Evolutionary conservation across 2,113 vertebrate genomes (phyloP).

Genomic region (Pteropus alecto): DNA sequence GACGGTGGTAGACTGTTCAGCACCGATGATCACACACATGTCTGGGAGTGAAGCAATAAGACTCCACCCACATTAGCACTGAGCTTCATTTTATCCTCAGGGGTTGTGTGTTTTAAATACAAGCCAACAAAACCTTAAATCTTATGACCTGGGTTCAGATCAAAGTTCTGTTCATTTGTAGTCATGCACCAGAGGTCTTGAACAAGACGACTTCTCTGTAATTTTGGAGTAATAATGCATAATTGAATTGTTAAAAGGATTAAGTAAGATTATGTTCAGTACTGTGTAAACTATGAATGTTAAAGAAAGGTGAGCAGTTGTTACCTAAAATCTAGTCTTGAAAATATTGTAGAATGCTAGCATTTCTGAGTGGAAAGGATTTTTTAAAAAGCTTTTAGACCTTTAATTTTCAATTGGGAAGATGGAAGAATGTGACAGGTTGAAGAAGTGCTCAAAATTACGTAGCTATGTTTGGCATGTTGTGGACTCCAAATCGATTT

Average conservation of each 20-base stretch:
- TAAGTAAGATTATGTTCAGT: slow-evolving; percentile 29
- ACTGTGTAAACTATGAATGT: not conserved
- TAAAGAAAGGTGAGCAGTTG: not conserved
- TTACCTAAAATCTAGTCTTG: not conserved
- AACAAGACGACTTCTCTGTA: not conserved
- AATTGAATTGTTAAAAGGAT: slow-evolving; percentile 29
- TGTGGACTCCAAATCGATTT: not conserved
- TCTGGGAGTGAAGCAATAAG: not conserved
- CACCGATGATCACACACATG: not conserved
- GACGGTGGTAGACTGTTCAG: not conserved
- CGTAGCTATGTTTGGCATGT: not conserved
- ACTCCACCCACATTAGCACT: not conserved
- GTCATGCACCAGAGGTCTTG: not conserved
- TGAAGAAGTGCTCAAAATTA: not conserved
- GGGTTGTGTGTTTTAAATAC: not conserved
- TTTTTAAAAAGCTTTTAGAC: not conserved
- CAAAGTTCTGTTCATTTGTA: slow-evolving; percentile 1
- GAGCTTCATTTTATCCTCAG: not conserved
- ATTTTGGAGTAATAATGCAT: not conserved
- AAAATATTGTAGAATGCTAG: slow-evolving; percentile 20
- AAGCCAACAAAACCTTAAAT: not conserved
- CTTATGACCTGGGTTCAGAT: not conserved
- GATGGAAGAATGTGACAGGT: not conserved
- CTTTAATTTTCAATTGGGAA: not conserved
- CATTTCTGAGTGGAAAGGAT: not conserved